Evolutionary conservation across 2,113 vertebrate species (phyloP).

Genomic region (Triplophysa tibetana): DNA sequence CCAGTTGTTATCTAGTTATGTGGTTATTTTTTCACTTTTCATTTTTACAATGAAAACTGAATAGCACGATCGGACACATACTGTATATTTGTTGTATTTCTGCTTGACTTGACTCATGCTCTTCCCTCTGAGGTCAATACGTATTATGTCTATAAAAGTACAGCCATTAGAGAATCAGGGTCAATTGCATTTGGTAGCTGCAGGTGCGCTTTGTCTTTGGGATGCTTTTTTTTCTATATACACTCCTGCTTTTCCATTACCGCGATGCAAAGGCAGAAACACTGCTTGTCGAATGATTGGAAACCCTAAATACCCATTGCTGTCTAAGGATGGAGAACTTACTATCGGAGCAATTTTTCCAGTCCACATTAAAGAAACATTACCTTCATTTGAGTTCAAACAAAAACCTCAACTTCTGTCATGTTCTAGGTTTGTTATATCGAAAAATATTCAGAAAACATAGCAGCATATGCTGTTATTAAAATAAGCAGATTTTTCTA

Average conservation of each 20-base stretch:
- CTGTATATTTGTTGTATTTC: no score
- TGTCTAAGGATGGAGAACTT: constrained; percentile 63
- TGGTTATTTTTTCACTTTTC: no score
- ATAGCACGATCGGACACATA: no score
- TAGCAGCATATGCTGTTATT: no score
- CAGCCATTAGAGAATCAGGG: neutral
- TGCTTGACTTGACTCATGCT: no score
- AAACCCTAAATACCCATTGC: constrained; percentile 58
- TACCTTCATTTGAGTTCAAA: constrained; percentile 59
- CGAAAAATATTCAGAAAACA: no score
- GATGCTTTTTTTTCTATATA: constrained; percentile 42
- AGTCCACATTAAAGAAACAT: constrained; percentile 68
- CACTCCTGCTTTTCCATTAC: no score
- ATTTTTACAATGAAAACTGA: no score
- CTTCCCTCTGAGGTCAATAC: constrained; percentile 17
- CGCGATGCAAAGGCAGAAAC: no score
- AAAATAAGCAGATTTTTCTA: no score
- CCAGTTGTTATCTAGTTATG: no score
- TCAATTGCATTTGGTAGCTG: neutral
- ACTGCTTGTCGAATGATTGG: constrained; percentile 25
- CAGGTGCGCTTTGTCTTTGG: neutral
- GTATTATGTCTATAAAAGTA: constrained; percentile 29
- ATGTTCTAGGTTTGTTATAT: constrained; percentile 65
- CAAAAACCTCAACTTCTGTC: constrained; percentile 60
- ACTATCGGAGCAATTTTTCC: constrained; percentile 63